Evolutionary conservation across 2,888 invertebrate genomes (phyloP), one percentile per base, ranked within the genome.

Genomic region (Sphaerophoria rueppellii): DNA sequence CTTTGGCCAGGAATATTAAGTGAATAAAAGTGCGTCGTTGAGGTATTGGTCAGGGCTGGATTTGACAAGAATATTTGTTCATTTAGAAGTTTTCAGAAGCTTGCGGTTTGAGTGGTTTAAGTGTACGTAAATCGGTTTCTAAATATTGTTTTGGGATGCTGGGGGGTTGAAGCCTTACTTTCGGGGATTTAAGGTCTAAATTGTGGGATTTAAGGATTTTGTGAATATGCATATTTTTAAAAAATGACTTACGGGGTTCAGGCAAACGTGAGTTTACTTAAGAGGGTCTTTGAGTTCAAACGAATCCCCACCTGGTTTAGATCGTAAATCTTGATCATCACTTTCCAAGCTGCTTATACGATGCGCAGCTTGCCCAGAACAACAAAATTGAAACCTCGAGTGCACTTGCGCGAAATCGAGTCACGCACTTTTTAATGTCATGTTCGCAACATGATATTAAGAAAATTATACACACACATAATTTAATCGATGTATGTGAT

Each of bases 361-460:
- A 55, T 67, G 60, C 71, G 14, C 46, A 43, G 14, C 24, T 24
- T 24, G 24, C 24, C 24, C 24, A 24, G n/a, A 46, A 67, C 32
- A 43, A 50, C 48, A 50, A 57, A 76, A 43, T 40, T 60, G 34
- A 43, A 57, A 55, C 50, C 46, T 11, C 50, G 58, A 73, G 52
- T 71, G 71, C 75, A 79, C 55, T 75, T 71, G 83, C 61, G 83
- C 80, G 81, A 85, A 85, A 81, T 81, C 77, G 81, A 81, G 85
- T 81, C 85, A 85, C 85, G 85, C 85, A 85, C 76, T 85, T 85
- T 83, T 77, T 85, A 85, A 85, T 81, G 70, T 85, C 76, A 74
- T 85, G 85, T 85, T 85, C 81, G 81, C 85, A 85, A 85, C 81
- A 77, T 85, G 63, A 85, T 85, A 85, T 85, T 77, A 85, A 73